phyloP scores from a whole-genome alignment of 2,113 vertebrate species.

The Machaerirhynchus nigripectus region DNA sequence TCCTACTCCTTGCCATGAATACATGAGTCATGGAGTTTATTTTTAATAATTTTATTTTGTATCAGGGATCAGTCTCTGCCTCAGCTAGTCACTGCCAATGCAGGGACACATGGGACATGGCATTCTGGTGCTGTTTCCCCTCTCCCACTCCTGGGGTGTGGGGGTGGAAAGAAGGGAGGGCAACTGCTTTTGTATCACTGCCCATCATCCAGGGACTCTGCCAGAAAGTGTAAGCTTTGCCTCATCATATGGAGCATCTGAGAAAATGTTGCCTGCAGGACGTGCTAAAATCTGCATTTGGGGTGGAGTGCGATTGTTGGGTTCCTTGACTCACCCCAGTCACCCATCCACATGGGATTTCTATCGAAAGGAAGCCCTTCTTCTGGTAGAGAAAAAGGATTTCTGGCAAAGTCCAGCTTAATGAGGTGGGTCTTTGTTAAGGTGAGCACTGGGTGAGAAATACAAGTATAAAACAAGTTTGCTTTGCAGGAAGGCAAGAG shows the following conservation, averaged over 20 bases:
- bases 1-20: background rate
- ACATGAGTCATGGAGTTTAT: constrained; percentile 12
- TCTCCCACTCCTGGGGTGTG: background rate
- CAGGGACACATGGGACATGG: background rate
- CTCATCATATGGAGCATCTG: background rate
- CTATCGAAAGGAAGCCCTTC: background rate
- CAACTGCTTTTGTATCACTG: background rate
- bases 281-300: background rate
- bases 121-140: background rate
- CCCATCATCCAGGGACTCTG: background rate
- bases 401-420: background rate
- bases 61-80: background rate
- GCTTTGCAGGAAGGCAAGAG: background rate
- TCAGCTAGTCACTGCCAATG: background rate
- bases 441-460: background rate
- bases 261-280: background rate
- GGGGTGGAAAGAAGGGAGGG: background rate
- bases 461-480: background rate
- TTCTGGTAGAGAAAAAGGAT: background rate
- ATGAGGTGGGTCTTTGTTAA: background rate
- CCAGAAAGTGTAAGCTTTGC: background rate
- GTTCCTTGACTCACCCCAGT: background rate
- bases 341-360: background rate
- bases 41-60: background rate
- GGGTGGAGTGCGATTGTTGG: background rate